A percentile compares a stretch with the other conserved stretches of the same genome.
Conservation (phyloP, 64 coral and sea anemone species). For the Catalaphyllia jardinei region DNA sequence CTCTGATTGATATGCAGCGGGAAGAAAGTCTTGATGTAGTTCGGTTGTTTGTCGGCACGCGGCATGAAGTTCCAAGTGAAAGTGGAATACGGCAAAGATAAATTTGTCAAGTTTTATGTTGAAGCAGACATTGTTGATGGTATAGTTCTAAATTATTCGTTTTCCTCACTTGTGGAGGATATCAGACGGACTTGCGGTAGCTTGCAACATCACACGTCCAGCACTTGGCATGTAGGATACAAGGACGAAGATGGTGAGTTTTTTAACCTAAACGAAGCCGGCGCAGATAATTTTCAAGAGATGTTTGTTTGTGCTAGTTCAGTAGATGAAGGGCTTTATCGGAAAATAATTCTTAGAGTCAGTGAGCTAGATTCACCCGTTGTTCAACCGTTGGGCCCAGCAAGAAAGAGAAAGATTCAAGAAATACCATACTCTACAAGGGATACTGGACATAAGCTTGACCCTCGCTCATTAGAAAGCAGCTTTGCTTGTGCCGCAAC, state of each 20-base stretch:
- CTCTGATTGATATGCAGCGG: not conserved
- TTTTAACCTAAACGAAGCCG: conserved; percentile 44
- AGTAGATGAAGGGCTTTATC: conserved; percentile 31
- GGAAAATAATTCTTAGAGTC: conserved; percentile 21
- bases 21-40: conserved; percentile 11
- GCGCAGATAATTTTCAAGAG: conserved; percentile 62
- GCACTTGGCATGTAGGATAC: conserved; percentile 36
- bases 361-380: too few species aligned
- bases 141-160: not conserved
- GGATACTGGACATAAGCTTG: conserved; percentile 23
- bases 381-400: conserved; percentile 16
- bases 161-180: too few species aligned
- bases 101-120: conserved; percentile 42
- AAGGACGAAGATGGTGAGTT: conserved; percentile 55
- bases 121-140: conserved; percentile 28
- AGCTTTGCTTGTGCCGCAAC: conserved; percentile 3
- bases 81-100: not conserved
- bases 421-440: not conserved
- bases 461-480: conserved; percentile 13
- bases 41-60: conserved; percentile 8
- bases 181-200: too few species aligned
- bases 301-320: conserved; percentile 54
- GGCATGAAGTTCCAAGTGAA: too few species aligned
- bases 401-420: conserved; percentile 46
- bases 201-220: conserved; percentile 47